A percentile compares a stretch with the other conserved stretches of the same genome.
Evolutionary conservation across 2,113 vertebrate genomes (phyloP).

Genomic region (Gobiocypris rarus): DNA sequence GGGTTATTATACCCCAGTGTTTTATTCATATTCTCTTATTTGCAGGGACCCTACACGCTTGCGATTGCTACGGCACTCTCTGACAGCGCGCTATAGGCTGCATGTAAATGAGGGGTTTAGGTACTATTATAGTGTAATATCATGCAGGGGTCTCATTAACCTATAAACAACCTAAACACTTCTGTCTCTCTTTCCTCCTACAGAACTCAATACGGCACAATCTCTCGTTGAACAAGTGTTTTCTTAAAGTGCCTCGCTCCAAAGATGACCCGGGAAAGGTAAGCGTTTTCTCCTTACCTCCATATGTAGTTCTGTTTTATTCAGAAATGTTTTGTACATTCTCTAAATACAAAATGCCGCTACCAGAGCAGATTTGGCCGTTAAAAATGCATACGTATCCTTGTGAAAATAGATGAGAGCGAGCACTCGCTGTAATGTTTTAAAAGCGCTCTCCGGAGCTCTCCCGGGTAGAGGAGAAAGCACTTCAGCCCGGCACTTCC

Average conservation of each 20-base stretch:
- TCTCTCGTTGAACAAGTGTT: constrained; percentile 85
- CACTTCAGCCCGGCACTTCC: constrained; percentile 50
- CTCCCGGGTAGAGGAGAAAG: constrained; percentile 33
- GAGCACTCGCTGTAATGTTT: constrained; percentile 11
- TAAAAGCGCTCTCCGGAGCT: constrained; percentile 47
- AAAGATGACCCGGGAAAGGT: constrained; percentile 85
- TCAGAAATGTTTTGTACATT: constrained; percentile 38
- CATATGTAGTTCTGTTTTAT: constrained; percentile 35
- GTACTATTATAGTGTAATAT: background rate
- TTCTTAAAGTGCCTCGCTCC: constrained; percentile 86
- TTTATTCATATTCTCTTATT: constrained; percentile 36
- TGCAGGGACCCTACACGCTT: background rate
- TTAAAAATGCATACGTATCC: constrained; percentile 48
- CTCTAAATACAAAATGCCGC: constrained; percentile 17
- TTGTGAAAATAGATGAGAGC: constrained; percentile 42
- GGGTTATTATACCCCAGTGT: constrained; percentile 23
- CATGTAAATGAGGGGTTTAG: constrained; percentile 40
- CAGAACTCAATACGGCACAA: constrained; percentile 84
- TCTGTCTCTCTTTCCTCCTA: constrained; percentile 49
- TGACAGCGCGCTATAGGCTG: constrained; percentile 21
- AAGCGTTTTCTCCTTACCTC: constrained; percentile 52
- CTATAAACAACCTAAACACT: constrained; percentile 36
- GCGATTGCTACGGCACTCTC: background rate
- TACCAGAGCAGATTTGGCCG: constrained; percentile 27
- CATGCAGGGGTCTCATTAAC: constrained; percentile 45